phyloP scores from a whole-genome alignment of 2,888 invertebrate species.

The Trissolcus brochymenae region DNA sequence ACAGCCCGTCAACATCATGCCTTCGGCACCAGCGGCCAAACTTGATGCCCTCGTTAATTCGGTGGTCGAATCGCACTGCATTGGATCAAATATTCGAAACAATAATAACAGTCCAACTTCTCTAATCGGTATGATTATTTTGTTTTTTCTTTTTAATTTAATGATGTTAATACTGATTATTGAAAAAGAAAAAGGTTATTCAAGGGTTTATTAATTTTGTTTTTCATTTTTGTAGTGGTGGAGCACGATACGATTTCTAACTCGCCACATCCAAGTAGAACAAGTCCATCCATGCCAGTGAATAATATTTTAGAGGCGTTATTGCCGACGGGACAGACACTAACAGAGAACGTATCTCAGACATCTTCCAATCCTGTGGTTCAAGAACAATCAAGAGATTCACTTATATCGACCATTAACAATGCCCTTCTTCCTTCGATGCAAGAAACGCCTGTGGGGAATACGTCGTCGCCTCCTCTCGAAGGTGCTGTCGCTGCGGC shows the following conservation, averaged over 20 bases:
- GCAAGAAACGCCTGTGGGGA: constrained; percentile 68
- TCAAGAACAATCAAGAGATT: constrained; percentile 65
- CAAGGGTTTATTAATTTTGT: not conserved
- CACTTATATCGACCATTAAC: constrained; percentile 70
- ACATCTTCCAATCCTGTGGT: constrained; percentile 48
- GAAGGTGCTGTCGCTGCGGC: constrained; percentile 62
- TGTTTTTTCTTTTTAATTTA: too few species aligned
- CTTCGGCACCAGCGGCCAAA: constrained; percentile 62
- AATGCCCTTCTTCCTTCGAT: constrained; percentile 70
- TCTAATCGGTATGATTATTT: constrained; percentile 68
- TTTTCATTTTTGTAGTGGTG: constrained; percentile 68
- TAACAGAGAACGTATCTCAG: constrained; percentile 32
- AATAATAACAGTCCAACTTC: constrained; percentile 73
- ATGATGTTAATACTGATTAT: too few species aligned
- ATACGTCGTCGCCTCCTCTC: constrained; percentile 58
- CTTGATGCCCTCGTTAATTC: constrained; percentile 78
- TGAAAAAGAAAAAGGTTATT: too few species aligned
- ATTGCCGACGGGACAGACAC: constrained; percentile 49
- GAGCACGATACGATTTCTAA: constrained; percentile 69
- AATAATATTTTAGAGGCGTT: constrained; percentile 83
- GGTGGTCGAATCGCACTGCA: constrained; percentile 76
- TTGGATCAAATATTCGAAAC: constrained; percentile 71
- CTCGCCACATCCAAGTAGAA: constrained; percentile 73
- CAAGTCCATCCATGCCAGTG: constrained; percentile 80
- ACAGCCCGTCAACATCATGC: constrained; percentile 52